Conservation (phyloP, 2,113 vertebrate species). For the Daubentonia madagascariensis region DNA sequence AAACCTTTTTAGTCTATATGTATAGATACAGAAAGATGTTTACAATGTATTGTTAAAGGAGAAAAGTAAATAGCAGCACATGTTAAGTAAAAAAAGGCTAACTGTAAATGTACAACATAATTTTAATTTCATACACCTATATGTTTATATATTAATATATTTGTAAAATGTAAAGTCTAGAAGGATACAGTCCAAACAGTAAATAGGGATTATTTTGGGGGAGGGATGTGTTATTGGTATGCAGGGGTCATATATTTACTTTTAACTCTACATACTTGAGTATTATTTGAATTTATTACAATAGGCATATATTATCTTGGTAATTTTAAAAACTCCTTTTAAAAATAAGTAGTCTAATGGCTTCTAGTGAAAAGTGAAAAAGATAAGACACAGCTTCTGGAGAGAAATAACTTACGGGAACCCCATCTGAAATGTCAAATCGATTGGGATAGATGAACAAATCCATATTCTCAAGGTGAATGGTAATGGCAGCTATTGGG, state of each 20-base stretch:
- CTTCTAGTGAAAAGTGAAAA: neutral
- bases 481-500: neutral
- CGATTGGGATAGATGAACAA: neutral
- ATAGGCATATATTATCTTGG: neutral
- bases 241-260: neutral
- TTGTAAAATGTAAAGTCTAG: neutral
- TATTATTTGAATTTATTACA: neutral
- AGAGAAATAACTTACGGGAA: neutral
- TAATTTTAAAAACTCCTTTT: neutral
- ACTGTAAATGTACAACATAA: neutral
- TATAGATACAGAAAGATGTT: neutral
- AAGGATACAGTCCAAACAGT: neutral
- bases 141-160: neutral
- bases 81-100: neutral
- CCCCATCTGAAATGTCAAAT: neutral
- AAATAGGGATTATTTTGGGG: neutral
- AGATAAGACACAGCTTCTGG: neutral
- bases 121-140: neutral
- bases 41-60: neutral
- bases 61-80: neutral
- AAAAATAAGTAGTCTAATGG: neutral
- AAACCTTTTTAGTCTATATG: neutral
- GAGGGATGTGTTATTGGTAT: neutral
- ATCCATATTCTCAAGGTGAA: neutral
- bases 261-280: neutral